Percentiles rank a stretch among this genome's conserved stretches.
Conservation (phyloP, 2,113 vertebrate genomes). For the Mustelus asterias region DNA sequence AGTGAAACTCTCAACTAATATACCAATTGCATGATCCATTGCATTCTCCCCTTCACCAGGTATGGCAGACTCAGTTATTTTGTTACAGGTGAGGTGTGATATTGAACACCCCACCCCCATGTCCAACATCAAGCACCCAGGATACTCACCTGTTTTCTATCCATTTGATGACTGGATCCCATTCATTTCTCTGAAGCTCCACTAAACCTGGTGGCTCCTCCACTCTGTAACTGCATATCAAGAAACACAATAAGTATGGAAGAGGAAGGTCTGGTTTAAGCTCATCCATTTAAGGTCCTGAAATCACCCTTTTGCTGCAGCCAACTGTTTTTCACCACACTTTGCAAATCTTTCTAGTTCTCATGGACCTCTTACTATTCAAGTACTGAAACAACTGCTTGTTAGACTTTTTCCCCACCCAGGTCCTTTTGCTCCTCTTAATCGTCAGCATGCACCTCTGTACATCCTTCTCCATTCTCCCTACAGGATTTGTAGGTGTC, state of each 20-base stretch:
- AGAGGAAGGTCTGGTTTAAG: conserved; percentile 37
- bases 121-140: background rate
- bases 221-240: conserved; percentile 76
- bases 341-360: background rate
- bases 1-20: background rate
- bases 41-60: background rate
- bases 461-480: background rate
- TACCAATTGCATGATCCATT: background rate
- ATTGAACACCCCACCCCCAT: background rate
- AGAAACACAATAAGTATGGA: conserved; percentile 39
- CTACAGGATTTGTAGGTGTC: background rate
- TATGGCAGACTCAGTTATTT: background rate
- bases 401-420: background rate
- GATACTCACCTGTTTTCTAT: conserved; percentile 75
- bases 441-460: background rate
- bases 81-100: background rate
- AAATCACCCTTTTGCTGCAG: background rate
- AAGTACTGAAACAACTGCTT: background rate
- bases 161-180: conserved; percentile 86
- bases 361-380: background rate
- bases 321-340: background rate
- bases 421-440: background rate
- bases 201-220: conserved; percentile 83
- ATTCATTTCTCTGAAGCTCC: conserved; percentile 87
- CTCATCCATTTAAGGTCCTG: conserved; percentile 35